Conservation (phyloP, 53 echinoderm and acorn worm species). For the Pentamera pediparva region DNA sequence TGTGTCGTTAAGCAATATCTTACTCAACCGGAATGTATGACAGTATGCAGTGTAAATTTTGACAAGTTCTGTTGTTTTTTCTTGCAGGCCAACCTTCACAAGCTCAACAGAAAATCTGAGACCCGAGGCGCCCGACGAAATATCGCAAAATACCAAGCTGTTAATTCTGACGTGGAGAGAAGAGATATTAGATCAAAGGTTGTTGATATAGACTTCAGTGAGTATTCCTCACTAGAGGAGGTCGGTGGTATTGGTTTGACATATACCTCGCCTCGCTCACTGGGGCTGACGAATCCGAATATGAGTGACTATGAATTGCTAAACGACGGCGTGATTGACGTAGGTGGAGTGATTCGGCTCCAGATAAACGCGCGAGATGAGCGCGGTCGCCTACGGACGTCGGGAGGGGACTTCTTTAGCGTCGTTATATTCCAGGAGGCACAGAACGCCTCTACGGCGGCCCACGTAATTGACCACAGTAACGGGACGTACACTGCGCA, state of each 20-base stretch:
- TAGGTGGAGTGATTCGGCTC: background rate
- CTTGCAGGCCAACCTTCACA: too few species aligned
- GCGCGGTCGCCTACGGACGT: slow-evolving; percentile 5
- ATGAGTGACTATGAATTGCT: background rate
- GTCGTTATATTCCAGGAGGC: background rate
- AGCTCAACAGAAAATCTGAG: too few species aligned
- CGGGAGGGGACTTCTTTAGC: slow-evolving; percentile 23
- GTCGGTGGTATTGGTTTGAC: slow-evolving; percentile 26
- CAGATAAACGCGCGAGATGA: slow-evolving; percentile 2
- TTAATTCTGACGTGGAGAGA: background rate
- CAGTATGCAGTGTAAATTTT: too few species aligned
- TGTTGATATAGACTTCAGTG: background rate
- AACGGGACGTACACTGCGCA: slow-evolving; percentile 25
- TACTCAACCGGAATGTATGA: too few species aligned
- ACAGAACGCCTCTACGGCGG: slow-evolving; percentile 21
- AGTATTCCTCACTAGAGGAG: background rate
- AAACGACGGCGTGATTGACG: background rate
- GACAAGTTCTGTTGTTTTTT: too few species aligned
- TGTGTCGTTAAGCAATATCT: too few species aligned
- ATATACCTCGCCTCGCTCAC: background rate
- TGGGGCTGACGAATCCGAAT: slow-evolving; percentile 16
- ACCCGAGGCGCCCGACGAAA: too few species aligned
- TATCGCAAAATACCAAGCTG: too few species aligned
- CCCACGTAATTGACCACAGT: slow-evolving; percentile 5
- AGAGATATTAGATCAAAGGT: background rate